phyloP scores from a whole-genome alignment of 2,113 vertebrate species.

The Varanus komodoensis region DNA sequence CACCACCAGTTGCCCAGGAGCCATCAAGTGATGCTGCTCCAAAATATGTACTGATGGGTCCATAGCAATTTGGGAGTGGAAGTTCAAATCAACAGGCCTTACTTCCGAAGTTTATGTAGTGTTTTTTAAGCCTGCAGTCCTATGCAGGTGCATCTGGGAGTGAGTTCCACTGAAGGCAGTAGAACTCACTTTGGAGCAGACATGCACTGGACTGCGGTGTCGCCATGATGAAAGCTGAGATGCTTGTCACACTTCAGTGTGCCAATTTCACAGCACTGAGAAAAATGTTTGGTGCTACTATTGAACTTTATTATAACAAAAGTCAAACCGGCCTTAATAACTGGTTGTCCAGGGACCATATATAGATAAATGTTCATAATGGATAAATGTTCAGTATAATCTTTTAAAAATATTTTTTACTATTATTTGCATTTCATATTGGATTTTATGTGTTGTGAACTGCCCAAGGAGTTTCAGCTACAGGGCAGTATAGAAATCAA shows the following conservation, averaged over 20 bases:
- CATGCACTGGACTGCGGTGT: no score
- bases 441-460: no score
- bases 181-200: background rate
- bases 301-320: background rate
- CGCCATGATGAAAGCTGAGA: background rate
- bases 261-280: background rate
- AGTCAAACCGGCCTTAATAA: background rate
- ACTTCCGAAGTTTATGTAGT: background rate
- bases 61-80: background rate
- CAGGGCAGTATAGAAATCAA: no score
- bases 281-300: background rate
- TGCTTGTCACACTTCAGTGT: background rate
- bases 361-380: no score
- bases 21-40: background rate
- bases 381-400: no score
- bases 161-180: background rate
- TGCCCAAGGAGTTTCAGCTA: no score
- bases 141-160: no score
- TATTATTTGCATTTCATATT: no score
- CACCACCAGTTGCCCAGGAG: background rate
- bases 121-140: no score
- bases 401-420: no score
- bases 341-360: background rate
- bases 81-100: background rate
- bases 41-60: background rate